Conservation (phyloP, 2,888 invertebrate species). For the Metacarcinus magister region DNA sequence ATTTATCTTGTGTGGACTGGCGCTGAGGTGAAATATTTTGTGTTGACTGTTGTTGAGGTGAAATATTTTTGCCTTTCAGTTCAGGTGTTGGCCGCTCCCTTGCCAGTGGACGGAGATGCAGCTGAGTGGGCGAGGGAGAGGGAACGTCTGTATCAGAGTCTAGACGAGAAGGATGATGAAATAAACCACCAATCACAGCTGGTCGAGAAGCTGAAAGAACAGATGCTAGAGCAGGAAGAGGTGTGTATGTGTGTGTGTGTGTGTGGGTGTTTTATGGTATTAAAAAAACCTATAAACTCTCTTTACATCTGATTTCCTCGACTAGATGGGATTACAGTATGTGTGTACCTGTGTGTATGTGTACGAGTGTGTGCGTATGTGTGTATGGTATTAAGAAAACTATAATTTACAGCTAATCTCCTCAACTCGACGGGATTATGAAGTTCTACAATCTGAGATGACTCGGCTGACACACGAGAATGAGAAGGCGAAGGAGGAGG, state of each 20-base stretch:
- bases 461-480: conserved; percentile 98
- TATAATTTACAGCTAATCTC: conserved; percentile 85
- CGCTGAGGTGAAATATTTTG: neutral
- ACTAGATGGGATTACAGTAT: neutral
- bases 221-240: conserved; percentile 98
- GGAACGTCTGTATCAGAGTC: conserved; percentile 96
- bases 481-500: conserved; percentile 98
- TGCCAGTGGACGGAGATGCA: conserved; percentile 90
- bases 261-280: neutral
- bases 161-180: conserved; percentile 99
- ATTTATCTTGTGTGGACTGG: neutral
- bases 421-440: conserved; percentile 93
- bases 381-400: conserved; percentile 64
- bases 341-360: neutral
- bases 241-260: conserved; percentile 32
- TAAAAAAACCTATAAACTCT: neutral
- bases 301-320: neutral
- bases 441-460: conserved; percentile 97
- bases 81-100: conserved; percentile 83
- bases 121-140: conserved; percentile 95
- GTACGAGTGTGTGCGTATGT: neutral
- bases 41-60: neutral
- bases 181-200: conserved; percentile 99
- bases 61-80: conserved; percentile 46
- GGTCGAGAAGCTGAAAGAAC: conserved; percentile 98